Evolutionary conservation across 2,888 invertebrate species (phyloP).

Genomic region (Dasypogon diadema): DNA sequence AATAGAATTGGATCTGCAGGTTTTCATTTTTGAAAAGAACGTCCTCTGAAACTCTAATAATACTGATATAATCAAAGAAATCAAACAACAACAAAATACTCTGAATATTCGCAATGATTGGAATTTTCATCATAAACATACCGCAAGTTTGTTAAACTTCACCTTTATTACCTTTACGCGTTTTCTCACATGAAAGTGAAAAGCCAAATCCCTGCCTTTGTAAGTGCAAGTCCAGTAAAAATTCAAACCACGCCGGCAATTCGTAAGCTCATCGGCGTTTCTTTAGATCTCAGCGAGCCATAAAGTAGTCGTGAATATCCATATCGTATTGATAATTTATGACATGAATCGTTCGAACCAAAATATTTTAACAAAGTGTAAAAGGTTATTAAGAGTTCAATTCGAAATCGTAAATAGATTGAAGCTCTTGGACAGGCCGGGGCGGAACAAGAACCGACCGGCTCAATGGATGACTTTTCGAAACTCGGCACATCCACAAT

Average conservation of each 20-base stretch:
- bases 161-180: too few species aligned
- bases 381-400: constrained; percentile 53
- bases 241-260: background rate
- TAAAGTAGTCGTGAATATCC: constrained; percentile 49
- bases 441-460: background rate
- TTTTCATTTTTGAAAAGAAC: too few species aligned
- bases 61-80: too few species aligned
- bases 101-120: too few species aligned
- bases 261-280: constrained; percentile 20
- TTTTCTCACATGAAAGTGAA: constrained; percentile 5
- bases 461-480: constrained; percentile 45
- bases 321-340: constrained; percentile 45
- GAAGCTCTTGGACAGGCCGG: background rate
- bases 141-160: too few species aligned
- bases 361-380: constrained; percentile 51
- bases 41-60: too few species aligned
- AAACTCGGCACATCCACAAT: constrained; percentile 34
- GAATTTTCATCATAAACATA: too few species aligned
- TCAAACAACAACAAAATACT: too few species aligned
- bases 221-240: constrained; percentile 17
- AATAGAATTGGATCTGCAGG: too few species aligned
- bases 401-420: constrained; percentile 43
- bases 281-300: constrained; percentile 42
- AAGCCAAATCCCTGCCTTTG: constrained; percentile 6
- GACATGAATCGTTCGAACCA: constrained; percentile 46